A percentile compares a stretch with the other conserved stretches of the same genome.
Evolutionary conservation across 1,140 invertebrate species (phyloP).

Genomic region (Danaus melanippus): DNA sequence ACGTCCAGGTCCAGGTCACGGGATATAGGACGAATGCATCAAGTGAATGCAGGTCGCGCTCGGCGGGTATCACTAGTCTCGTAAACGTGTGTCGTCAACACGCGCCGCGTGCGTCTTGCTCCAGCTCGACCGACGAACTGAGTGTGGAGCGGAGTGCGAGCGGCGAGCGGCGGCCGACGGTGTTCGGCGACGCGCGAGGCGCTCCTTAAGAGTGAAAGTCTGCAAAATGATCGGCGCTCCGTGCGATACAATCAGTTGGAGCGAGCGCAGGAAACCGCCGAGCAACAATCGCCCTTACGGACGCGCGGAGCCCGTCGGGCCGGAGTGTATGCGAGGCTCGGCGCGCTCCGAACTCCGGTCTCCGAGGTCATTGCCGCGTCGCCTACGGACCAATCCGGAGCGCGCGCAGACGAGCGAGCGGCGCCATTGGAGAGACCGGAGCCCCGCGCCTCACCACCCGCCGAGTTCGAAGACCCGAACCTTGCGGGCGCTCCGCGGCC

Average conservation of each 20-base stretch:
- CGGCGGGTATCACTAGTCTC: constrained; percentile 64
- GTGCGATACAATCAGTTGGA: constrained; percentile 65
- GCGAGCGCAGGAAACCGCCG: constrained; percentile 30
- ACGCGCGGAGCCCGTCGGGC: constrained; percentile 46
- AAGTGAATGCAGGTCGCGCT: constrained; percentile 48
- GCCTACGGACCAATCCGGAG: constrained; percentile 55
- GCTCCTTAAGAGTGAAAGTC: constrained; percentile 73
- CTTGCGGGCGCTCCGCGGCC: constrained; percentile 70
- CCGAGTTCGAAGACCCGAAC: constrained; percentile 72
- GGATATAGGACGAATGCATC: constrained; percentile 58
- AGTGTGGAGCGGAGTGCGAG: constrained; percentile 18
- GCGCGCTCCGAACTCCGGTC: constrained; percentile 70
- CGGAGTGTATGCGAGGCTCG: constrained; percentile 59
- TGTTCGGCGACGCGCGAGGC: constrained; percentile 46
- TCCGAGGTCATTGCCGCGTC: constrained; percentile 73
- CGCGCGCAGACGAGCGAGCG: constrained; percentile 52
- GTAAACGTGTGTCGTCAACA: constrained; percentile 35
- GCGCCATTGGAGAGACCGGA: constrained; percentile 51
- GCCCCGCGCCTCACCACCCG: constrained; percentile 44
- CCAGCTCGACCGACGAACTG: constrained; percentile 69
- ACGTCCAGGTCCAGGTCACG: constrained; percentile 38
- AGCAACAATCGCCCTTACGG: constrained; percentile 57
- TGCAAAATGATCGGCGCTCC: constrained; percentile 68
- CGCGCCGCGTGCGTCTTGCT: constrained; percentile 61
- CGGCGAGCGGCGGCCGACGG: constrained; percentile 51